Conservation (phyloP, 2,113 vertebrate species). For the Ginglymostoma cirratum region DNA sequence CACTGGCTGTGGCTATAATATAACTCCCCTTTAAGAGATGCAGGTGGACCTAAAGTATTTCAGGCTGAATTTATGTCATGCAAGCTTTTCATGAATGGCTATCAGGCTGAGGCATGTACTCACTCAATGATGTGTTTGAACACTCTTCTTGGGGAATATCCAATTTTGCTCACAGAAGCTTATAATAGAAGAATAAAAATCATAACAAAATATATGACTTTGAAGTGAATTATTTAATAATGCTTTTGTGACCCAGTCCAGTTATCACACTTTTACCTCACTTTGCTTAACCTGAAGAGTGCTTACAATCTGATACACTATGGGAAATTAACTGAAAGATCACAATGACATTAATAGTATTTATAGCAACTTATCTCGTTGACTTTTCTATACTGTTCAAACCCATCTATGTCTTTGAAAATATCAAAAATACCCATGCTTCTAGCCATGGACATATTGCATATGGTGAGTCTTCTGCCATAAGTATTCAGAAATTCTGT, state of each 20-base stretch:
- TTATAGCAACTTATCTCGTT: not conserved
- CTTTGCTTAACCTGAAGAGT: not conserved
- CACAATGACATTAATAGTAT: not conserved
- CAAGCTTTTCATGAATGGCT: too few relatives aligned
- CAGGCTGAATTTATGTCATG: too few relatives aligned
- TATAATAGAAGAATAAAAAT: not conserved
- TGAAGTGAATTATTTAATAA: not conserved
- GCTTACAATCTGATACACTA: not conserved
- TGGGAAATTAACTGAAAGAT: not conserved
- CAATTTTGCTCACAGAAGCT: not conserved
- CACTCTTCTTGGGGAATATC: too few relatives aligned
- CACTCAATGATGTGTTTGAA: too few relatives aligned
- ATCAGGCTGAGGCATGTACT: too few relatives aligned
- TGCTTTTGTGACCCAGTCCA: not conserved
- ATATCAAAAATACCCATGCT: not conserved
- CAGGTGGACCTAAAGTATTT: too few relatives aligned
- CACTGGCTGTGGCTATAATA: too few relatives aligned
- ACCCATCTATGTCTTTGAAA: not conserved
- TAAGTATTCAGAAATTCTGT: not conserved
- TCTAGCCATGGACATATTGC: not conserved
- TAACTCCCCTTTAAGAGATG: too few relatives aligned
- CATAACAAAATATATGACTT: not conserved
- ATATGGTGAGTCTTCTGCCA: too few relatives aligned
- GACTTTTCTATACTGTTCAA: not conserved
- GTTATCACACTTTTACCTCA: not conserved